phyloP scores from a whole-genome alignment of 2,113 vertebrate species.

The Rallus limicola region DNA sequence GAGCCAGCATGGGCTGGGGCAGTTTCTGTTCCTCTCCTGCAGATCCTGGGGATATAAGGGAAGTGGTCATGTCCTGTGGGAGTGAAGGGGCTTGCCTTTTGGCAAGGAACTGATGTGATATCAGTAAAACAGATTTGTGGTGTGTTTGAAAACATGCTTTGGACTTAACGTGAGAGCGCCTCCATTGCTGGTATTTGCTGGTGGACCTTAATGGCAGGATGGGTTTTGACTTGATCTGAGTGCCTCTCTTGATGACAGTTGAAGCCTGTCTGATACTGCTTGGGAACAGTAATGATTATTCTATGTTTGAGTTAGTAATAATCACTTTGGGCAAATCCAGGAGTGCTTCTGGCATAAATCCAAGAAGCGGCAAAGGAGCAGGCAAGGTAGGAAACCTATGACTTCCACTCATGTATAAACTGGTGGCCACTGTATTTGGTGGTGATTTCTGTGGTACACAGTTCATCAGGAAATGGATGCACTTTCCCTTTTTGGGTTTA shows the following conservation, averaged over 20 bases:
- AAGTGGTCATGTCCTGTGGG: neutral
- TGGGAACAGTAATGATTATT: accelerated
- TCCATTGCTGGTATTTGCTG: neutral
- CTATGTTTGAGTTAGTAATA: neutral
- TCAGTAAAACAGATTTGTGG: neutral
- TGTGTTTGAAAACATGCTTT: neutral
- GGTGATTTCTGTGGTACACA: neutral
- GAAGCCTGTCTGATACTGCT: neutral
- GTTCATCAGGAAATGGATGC: neutral
- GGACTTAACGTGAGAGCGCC: neutral
- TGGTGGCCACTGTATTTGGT: accelerated
- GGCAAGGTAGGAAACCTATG: neutral
- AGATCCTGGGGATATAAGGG: neutral
- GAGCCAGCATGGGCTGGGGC: neutral
- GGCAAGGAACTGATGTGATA: accelerated
- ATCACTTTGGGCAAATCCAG: neutral
- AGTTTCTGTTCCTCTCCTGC: neutral
- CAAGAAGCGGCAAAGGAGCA: neutral
- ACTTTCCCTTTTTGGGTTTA: neutral
- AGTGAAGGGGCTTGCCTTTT: neutral
- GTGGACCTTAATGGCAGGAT: neutral
- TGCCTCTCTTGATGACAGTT: accelerated
- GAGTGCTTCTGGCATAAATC: neutral
- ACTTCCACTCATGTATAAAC: neutral
- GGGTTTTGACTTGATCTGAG: neutral